Base-by-base conservation (phyloP, 30 jellyfish, hydroid and myxozoan genomes). In the Rhopilema esculentum region DNA sequence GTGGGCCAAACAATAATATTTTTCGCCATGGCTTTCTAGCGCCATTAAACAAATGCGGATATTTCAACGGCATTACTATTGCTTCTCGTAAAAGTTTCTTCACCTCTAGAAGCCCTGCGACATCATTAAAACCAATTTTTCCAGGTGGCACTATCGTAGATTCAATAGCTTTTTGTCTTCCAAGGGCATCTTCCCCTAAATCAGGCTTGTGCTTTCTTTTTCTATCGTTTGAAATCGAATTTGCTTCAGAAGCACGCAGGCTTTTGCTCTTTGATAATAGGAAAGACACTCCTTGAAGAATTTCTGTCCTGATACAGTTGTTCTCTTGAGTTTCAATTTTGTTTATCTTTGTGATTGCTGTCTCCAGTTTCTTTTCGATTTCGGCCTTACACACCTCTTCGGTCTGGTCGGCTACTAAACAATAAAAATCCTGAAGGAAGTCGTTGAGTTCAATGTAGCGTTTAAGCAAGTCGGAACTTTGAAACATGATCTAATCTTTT, bases 71-170 rank as follows among this genome's bases (percentile, higher is more conserved):
- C 89, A 95, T 81, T 15, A 95, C 96, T 27, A 95, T 82, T 31
- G 99, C 99, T 79, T 95, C 99, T 62, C 89, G 69, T 32, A 95
- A 86, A 20, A 90, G 96, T 26, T 75, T 52, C 78, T 90, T 95
- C 24, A 96, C 99, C 28, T 85, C 97, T 50, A 79, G 80, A 48
- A 95, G 88, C 30, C 99, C 99, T 20, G 99, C 99, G 20, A 95
- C 97, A 69, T 95, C 97, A 26, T 87, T 4, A 70, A 95, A 95
- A 0, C 84, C 32, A 8, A 91, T 74, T 53, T 80, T 69, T 15
- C 99, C 99, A 0, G 96, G 97, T 27, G 75, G 49, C 26, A 95
- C 84, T 0, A 95, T 90, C 15, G 99, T 95, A 22, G 89, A 81
- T 66, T 82, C 97, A 31, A 95, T 95, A 67, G 91, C 93, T 27